Base-by-base conservation (phyloP, 2,888 invertebrate genomes). In the Calliopum simillimum region DNA sequence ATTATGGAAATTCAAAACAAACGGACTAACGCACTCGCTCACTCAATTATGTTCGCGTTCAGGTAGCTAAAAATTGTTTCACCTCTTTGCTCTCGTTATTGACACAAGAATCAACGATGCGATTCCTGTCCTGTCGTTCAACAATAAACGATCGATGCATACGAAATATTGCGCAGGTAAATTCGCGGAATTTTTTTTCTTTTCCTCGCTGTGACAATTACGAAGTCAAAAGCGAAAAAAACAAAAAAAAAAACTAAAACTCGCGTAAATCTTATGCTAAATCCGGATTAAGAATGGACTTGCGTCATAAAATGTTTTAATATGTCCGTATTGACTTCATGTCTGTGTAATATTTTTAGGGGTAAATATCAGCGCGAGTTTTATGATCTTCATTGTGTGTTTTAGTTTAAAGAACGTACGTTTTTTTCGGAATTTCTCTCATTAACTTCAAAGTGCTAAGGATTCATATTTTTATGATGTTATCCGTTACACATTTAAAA, bases 1-100 rank as follows among this genome's bases (percentile, higher is more conserved):
- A 81, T 82, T 79, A 82, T 82, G 80, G 76, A 81, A 82, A 80
- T 80, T 77, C 80, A 78, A 78, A 81, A 80, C 80, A 78, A 74
- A 77, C 75, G 16, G 47, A 61, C 44, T 11, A 53, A 13, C 51
- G 23, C 53, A 47, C 23, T 19, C 47, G 25, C 23, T 6, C 21
- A 55, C 53, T 47, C 59, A 66, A 65, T 65, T 70, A 64, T 58
- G 21, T 59, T 56, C 21, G 49, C 2, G 46, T 1, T 19, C 25
- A n/a, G n/a, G n/a, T n/a, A 4, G 16, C n/a, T 47, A 33, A 13
- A 49, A 16, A n/a, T 55, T 25, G 41, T 12, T 43, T 56, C 70
- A 72, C 67, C 68, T 70, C 43, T 55, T 65, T 58, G 55, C n/a
- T 59, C 51, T 49, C 49, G 21, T 44, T n/a, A 33, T 33, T 33